A percentile compares a stretch with the other conserved stretches of the same genome.
These are phyloP conservation scores for Dolichotis patagonum DNA, from an alignment of 2,113 vertebrate species.

Conservation along the genomic window DNA sequence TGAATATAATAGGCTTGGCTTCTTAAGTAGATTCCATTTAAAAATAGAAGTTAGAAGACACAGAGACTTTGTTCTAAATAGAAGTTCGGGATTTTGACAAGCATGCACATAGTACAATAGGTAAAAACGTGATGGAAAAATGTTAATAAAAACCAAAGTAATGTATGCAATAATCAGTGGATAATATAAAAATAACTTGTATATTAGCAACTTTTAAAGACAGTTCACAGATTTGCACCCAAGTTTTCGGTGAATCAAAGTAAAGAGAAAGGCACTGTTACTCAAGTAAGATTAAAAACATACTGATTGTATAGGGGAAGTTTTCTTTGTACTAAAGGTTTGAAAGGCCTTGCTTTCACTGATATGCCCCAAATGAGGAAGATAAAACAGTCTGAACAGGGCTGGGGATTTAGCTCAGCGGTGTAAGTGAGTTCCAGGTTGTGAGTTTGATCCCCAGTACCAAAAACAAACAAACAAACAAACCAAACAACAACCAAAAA, in stretches of 20 bases:
- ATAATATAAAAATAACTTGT: background rate
- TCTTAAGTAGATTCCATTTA: constrained; percentile 29
- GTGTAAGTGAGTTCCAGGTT: too few species aligned
- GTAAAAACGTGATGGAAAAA: constrained; percentile 41
- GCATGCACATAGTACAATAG: background rate
- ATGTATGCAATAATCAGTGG: background rate
- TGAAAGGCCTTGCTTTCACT: background rate
- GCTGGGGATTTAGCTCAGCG: too few species aligned
- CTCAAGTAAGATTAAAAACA: constrained; percentile 16
- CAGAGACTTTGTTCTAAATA: constrained; percentile 29
- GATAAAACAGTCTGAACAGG: background rate
- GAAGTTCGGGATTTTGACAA: constrained; percentile 1
- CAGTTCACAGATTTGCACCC: background rate
- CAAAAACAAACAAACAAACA: too few species aligned
- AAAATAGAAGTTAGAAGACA: constrained; percentile 4
- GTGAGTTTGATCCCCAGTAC: too few species aligned
- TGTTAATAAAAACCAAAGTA: background rate
- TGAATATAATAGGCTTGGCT: constrained; percentile 34
- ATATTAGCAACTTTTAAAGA: background rate
- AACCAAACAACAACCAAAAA: too few species aligned
- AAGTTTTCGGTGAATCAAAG: background rate
- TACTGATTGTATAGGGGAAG: background rate
- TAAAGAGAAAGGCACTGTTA: constrained; percentile 16
- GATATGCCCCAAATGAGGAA: background rate
- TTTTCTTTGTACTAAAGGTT: background rate